Evolutionary conservation across 1,140 invertebrate species (phyloP), one percentile per base, ranked within the genome.

Genomic region (Trissolcus basalis): DNA sequence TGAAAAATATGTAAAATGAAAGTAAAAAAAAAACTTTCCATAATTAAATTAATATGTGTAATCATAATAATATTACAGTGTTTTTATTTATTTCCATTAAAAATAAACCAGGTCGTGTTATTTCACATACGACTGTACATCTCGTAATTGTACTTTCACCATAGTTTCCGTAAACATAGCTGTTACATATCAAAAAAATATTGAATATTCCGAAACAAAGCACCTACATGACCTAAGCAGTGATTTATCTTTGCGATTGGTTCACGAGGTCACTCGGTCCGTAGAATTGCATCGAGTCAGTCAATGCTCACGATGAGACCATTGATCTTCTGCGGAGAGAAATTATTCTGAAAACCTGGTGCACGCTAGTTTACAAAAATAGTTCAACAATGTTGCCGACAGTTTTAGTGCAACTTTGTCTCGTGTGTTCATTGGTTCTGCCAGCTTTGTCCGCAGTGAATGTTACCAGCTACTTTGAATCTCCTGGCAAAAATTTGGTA

Each of bases 381-480:
- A 39, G 9, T 11, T 39, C 1, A n/a, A 39, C 47, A 1, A 77
- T 77, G 67, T 43, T 12, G 35, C 16, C 36, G 0, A 45, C 11
- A 27, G 19, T 33, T 8, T 10, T 58, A 7, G 3, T 47, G 2
- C 15, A 33, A 51, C 13, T 35, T 32, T 0, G 35, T 1, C 32
- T 76, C 4, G 13, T 67, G 3, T 35, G 1, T 33, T 39, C 45
- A 10, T 43, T 15, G 1, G 7, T 67, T n/a, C 1, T 56, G 0
- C 1, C 45, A 33, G 15, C 49, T 14, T 49, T 33, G 43, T 35
- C 35, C 8, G 49, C 68, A 27, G 19, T 41, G 0, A 75, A 80
- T 13, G 35, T 79, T 0, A 63, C 47, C 4, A 73, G 64, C 54
- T 82, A 82, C 19, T 82, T 82, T 12, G 77, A 80, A 41, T 74